Percentiles rank a stretch among this genome's conserved stretches.
These are phyloP conservation scores for Dolichomitus sp. DNA, from an alignment of 2,888 invertebrate species.

Conservation along the genomic window DNA sequence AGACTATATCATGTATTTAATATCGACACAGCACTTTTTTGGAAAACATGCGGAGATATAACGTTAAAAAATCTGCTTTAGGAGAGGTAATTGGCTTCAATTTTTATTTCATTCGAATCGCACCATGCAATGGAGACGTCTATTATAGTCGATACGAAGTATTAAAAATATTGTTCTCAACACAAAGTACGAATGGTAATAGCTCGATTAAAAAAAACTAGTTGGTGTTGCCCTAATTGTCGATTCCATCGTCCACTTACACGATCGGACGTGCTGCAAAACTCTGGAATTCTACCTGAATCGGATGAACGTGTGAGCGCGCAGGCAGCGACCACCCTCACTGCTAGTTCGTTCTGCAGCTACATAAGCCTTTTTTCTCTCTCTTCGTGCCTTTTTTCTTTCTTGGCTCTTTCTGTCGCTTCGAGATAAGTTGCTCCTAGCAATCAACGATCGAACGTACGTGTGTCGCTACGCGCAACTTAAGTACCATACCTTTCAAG, in stretches of 20 bases:
- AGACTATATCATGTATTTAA: too few species aligned
- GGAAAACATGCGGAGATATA: too few species aligned
- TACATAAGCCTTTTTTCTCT: slow-evolving; percentile 7
- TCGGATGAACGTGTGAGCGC: slow-evolving; percentile 63
- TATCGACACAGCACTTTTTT: too few species aligned
- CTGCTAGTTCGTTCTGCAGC: slow-evolving; percentile 40
- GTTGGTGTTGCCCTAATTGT: slow-evolving; percentile 10
- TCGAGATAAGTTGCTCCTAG: slow-evolving; percentile 39
- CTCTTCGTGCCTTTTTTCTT: background rate
- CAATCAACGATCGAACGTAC: slow-evolving; percentile 34
- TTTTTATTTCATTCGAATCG: background rate
- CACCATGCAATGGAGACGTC: too few species aligned
- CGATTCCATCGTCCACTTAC: slow-evolving; percentile 51
- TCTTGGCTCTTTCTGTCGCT: slow-evolving; percentile 18
- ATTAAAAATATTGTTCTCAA: background rate
- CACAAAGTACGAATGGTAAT: background rate
- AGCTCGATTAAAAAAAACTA: slow-evolving; percentile 1
- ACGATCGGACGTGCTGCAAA: slow-evolving; percentile 49
- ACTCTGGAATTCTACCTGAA: slow-evolving; percentile 67
- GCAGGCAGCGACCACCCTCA: slow-evolving; percentile 58
- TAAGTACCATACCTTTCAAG: slow-evolving; percentile 39
- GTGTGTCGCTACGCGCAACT: slow-evolving; percentile 38
- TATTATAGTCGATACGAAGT: background rate
- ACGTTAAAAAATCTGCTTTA: too few species aligned
- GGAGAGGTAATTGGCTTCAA: too few species aligned